A percentile compares a stretch with the other conserved stretches of the same genome.
Conservation (phyloP, 2,888 invertebrate species). For the Campoletis raptor region DNA sequence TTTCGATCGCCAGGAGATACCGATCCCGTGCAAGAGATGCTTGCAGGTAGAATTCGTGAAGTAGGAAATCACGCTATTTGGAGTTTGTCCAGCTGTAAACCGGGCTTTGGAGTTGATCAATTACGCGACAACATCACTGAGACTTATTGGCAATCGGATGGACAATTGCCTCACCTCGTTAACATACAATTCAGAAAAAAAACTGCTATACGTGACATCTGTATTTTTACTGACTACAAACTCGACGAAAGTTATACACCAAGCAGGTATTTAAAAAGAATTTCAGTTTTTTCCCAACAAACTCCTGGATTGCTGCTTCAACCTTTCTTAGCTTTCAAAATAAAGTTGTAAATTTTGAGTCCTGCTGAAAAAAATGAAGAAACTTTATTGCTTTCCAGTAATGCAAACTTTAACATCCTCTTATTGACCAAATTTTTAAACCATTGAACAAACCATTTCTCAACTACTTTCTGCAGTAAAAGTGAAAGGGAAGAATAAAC, state of each 20-base stretch:
- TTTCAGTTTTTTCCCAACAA: not conserved
- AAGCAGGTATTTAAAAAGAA: conserved; percentile 86
- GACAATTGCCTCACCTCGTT: conserved; percentile 98
- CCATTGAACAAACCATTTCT: no score
- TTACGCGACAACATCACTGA: conserved; percentile 97
- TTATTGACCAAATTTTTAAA: no score
- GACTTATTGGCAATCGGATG: conserved; percentile 99
- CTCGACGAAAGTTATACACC: conserved; percentile 99
- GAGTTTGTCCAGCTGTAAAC: conserved; percentile 99
- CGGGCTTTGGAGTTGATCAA: conserved; percentile 99
- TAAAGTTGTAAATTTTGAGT: no score
- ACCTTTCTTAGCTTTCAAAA: no score
- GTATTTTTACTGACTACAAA: conserved; percentile 99
- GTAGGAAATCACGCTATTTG: conserved; percentile 98
- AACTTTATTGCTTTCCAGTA: no score
- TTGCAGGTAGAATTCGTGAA: conserved; percentile 90
- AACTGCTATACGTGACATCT: conserved; percentile 97
- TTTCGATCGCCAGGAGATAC: conserved; percentile 80
- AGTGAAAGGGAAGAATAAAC: no score
- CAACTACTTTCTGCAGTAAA: no score
- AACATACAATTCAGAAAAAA: conserved; percentile 98
- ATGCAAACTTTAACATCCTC: no score
- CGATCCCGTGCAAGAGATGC: conserved; percentile 87
- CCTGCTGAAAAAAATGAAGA: no score
- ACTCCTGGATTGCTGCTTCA: not conserved